phyloP scores from a whole-genome alignment of 2,888 invertebrate genomes.

The Thecocarcelia acutangulata region DNA sequence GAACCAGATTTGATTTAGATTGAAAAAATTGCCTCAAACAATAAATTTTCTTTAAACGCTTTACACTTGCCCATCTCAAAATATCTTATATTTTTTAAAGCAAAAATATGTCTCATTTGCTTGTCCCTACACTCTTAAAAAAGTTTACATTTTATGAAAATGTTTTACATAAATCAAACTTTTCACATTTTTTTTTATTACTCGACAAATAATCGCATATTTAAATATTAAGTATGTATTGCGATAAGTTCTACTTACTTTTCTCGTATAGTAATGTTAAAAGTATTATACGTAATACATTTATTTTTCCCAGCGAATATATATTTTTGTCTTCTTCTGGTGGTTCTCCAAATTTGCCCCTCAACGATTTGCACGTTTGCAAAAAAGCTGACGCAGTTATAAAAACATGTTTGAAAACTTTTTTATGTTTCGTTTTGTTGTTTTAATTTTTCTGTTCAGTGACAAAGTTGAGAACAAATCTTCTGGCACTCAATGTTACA shows the following conservation, averaged over 20 bases:
- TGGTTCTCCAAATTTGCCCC: too few species aligned
- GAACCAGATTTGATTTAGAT: too few species aligned
- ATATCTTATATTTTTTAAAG: too few species aligned
- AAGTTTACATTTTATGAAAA: too few species aligned
- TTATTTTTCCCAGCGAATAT: too few species aligned
- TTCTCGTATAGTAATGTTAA: too few species aligned
- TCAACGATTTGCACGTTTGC: neutral
- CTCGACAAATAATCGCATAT: conserved; percentile 25
- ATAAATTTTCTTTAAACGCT: too few species aligned
- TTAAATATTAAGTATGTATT: conserved; percentile 15
- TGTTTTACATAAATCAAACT: neutral
- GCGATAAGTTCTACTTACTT: conserved; percentile 3
- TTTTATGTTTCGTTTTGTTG: conserved; percentile 28
- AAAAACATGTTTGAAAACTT: conserved; percentile 49
- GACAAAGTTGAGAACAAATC: conserved; percentile 65
- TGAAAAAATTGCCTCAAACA: too few species aligned
- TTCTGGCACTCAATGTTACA: conserved; percentile 64
- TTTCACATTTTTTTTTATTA: neutral
- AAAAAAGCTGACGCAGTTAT: conserved; percentile 31
- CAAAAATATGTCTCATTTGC: too few species aligned
- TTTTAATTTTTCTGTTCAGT: conserved; percentile 21
- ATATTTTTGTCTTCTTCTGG: neutral
- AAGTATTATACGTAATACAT: too few species aligned
- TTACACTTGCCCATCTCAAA: too few species aligned
- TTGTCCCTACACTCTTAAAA: too few species aligned